phyloP scores from a whole-genome alignment of 2,888 invertebrate species.

The Cryptocheilus praepositus region DNA sequence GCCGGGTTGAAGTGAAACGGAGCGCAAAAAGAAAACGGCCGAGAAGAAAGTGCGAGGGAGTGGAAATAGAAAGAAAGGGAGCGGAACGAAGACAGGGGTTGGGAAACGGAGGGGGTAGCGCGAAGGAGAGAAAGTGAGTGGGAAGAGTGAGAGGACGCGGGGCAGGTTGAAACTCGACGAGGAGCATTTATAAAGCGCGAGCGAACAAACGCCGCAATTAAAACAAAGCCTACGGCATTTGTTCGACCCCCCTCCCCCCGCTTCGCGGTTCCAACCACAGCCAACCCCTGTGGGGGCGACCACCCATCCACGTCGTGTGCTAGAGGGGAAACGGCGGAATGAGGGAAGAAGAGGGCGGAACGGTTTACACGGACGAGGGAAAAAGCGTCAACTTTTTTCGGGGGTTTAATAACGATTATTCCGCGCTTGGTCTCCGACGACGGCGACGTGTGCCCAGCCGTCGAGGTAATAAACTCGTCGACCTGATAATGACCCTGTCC shows the following conservation, averaged over 20 bases:
- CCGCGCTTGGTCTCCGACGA: conserved; percentile 6
- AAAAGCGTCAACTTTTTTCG: conserved; percentile 26
- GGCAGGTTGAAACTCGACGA: conserved; percentile 36
- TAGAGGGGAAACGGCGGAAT: conserved; percentile 24
- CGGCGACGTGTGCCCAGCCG: conserved; percentile 14
- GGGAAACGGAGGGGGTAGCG: conserved; percentile 16
- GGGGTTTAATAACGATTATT: conserved; percentile 17
- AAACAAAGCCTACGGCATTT: conserved; percentile 66
- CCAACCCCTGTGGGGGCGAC: conserved; percentile 19
- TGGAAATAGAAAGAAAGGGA: conserved; percentile 4
- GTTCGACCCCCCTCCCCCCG: conserved; percentile 45
- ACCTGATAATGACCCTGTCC: conserved; percentile 44
- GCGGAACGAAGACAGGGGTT: not conserved
- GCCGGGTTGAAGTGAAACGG: too few relatives aligned
- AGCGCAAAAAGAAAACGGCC: too few relatives aligned
- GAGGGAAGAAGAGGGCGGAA: conserved; percentile 16
- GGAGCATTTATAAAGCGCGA: conserved; percentile 48
- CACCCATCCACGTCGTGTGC: conserved; percentile 29
- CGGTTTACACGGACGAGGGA: conserved; percentile 11
- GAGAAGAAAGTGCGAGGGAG: conserved; percentile 2
- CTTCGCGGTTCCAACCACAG: conserved; percentile 24
- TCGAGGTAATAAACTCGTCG: conserved; percentile 43
- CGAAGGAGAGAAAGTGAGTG: conserved; percentile 23
- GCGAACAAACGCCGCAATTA: conserved; percentile 66
- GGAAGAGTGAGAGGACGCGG: conserved; percentile 14